These are phyloP conservation scores for Agonopterix heracliana DNA, from an alignment of 2,888 invertebrate species.

Conservation along the genomic window DNA sequence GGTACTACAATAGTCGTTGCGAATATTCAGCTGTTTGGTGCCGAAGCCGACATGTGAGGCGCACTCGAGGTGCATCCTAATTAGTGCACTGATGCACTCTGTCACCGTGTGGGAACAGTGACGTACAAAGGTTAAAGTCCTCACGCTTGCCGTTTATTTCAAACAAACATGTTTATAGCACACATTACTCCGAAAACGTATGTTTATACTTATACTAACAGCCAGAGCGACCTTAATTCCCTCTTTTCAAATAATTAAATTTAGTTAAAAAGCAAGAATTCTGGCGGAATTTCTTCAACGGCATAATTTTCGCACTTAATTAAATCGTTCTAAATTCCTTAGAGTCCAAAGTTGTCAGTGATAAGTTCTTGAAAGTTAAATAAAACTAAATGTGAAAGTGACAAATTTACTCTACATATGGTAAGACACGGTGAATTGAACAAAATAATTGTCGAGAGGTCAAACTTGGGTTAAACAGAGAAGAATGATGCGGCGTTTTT, in stretches of 20 bases:
- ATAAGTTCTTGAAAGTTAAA: slow-evolving; percentile 7
- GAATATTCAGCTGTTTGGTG: slow-evolving; percentile 68
- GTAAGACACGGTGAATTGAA: background rate
- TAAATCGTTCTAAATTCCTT: slow-evolving; percentile 6
- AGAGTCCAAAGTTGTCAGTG: slow-evolving; percentile 6
- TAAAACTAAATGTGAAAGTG: background rate
- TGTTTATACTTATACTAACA: background rate
- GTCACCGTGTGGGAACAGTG: slow-evolving; percentile 47
- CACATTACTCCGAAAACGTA: background rate
- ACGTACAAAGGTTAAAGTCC: slow-evolving; percentile 13
- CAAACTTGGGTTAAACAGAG: background rate
- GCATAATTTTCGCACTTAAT: slow-evolving; percentile 2
- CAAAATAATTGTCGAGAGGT: background rate
- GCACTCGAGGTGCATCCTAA: slow-evolving; percentile 60
- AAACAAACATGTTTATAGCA: background rate
- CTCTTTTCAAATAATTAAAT: background rate
- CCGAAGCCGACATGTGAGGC: slow-evolving; percentile 54
- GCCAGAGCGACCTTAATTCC: background rate
- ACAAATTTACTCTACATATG: background rate
- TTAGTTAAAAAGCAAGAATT: background rate
- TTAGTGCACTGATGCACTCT: slow-evolving; percentile 58
- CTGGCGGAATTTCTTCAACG: background rate
- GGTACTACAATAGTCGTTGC: slow-evolving; percentile 71
- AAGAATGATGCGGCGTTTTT: background rate
- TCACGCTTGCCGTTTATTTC: slow-evolving; percentile 2